Base-by-base conservation (phyloP, 2,888 invertebrate genomes). In the Agrenia bidenticulata region DNA sequence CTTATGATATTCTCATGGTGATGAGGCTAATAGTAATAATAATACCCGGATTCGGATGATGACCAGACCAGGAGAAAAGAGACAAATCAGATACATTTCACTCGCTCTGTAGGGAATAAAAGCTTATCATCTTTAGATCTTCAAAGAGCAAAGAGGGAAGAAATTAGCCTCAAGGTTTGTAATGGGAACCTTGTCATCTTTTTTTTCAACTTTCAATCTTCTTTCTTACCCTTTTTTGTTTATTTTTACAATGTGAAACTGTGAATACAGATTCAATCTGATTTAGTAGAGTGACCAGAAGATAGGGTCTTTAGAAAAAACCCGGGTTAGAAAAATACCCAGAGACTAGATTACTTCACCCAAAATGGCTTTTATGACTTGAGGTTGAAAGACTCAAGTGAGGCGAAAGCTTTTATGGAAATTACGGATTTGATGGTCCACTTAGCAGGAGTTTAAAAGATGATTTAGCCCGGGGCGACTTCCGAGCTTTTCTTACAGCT, bases 321-420 rank as follows among this genome's bases (percentile, higher is more conserved):
- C 5, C 32, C 32, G 32, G 32, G 32, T 32, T 32, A 32, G 32
- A 32, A 32, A 32, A 32, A 32, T 32, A 32, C 11, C 32, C 32
- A 32, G n/a, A n/a, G n/a, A n/a, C n/a, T n/a, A n/a, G 32, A 32
- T 32, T 32, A 32, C 32, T 32, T 32, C 32, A 32, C 32, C 32
- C 4, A 32, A 32, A 32, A 32, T 32, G 32, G 5, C 32, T 32
- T 45, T 45, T 15, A 17, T 45, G 45, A 45, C 45, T 45, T 45
- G 4, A 15, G 45, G 45, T 45, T 45, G 45, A 45, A 45, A 45
- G 19, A 9, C 5, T 45, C 45, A 45, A 45, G 5, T 45, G 45
- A 45, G 45, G 17, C 19, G 45, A 19, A 45, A 45, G 45, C 45
- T 45, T 45, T 45, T 45, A 45, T 45, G 45, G 45, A 45, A 45